phyloP scores from a whole-genome alignment of 2,113 vertebrate species.

The Bostrychus sinensis region DNA sequence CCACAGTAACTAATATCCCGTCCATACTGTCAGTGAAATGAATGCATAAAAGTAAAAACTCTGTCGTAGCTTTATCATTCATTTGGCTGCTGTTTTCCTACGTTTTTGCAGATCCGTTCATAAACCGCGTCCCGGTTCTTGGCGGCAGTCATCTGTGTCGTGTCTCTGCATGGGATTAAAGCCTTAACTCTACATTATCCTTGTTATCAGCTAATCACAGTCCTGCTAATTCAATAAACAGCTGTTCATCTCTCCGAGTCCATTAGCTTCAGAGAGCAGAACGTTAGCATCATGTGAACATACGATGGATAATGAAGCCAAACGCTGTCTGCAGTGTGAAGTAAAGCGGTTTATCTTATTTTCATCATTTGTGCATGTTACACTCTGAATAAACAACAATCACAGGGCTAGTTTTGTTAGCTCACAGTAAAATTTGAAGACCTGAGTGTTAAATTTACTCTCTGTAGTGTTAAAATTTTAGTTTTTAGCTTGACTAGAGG shows the following conservation, averaged over 20 bases:
- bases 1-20: no score
- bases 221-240: constrained; percentile 49
- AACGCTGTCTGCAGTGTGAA: constrained; percentile 10
- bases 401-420: no score
- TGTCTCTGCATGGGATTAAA: constrained; percentile 40
- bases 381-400: no score
- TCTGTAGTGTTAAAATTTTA: no score
- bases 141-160: constrained; percentile 21
- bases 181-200: constrained; percentile 48
- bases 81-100: background rate
- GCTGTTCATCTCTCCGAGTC: constrained; percentile 17
- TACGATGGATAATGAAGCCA: constrained; percentile 32
- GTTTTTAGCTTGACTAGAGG: no score
- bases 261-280: constrained; percentile 49
- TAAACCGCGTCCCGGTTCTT: background rate
- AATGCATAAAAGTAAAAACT: background rate
- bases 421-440: no score
- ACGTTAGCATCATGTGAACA: constrained; percentile 17
- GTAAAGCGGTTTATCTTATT: background rate
- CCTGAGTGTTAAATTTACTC: no score
- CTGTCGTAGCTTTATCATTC: background rate
- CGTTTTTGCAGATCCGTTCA: background rate
- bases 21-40: no score
- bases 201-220: constrained; percentile 55
- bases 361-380: no score